Percentiles rank a stretch among this genome's conserved stretches.
Evolutionary conservation across 1,140 invertebrate species (phyloP).

Genomic region (Cotesia chilonis): DNA sequence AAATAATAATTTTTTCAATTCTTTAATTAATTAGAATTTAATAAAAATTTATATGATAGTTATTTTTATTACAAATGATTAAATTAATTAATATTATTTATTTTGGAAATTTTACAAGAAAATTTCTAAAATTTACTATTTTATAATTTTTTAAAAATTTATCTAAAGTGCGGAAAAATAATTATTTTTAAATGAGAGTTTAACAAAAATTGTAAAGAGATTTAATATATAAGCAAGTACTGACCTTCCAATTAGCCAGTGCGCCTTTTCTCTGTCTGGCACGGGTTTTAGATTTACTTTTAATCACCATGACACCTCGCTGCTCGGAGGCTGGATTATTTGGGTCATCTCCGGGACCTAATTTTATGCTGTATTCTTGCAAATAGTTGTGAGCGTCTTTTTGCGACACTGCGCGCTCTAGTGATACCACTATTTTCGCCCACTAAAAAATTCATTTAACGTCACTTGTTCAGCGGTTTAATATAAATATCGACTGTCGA

Average conservation of each 20-base stretch:
- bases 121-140: no score
- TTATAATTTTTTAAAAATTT: no score
- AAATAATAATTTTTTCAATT: no score
- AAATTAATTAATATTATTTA: no score
- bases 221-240: neutral
- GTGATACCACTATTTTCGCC: conserved; percentile 96
- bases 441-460: conserved; percentile 72
- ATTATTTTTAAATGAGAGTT: neutral
- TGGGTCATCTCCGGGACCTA: conserved; percentile 84
- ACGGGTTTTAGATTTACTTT: conserved; percentile 93
- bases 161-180: no score
- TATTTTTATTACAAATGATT: no score
- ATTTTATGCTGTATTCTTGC: conserved; percentile 93
- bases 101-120: no score
- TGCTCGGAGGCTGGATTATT: conserved; percentile 75
- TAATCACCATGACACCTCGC: conserved; percentile 97
- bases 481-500: no score
- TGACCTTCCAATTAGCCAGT: conserved; percentile 95
- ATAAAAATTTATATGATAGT: no score
- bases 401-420: conserved; percentile 91
- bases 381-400: conserved; percentile 89
- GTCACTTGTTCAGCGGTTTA: no score
- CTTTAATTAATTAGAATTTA: no score
- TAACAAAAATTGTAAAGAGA: neutral
- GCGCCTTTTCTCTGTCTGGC: conserved; percentile 97